These are phyloP conservation scores for Caenorhabditis sulstoni DNA, from an alignment of 2,888 invertebrate genomes.

Conservation along the genomic window DNA sequence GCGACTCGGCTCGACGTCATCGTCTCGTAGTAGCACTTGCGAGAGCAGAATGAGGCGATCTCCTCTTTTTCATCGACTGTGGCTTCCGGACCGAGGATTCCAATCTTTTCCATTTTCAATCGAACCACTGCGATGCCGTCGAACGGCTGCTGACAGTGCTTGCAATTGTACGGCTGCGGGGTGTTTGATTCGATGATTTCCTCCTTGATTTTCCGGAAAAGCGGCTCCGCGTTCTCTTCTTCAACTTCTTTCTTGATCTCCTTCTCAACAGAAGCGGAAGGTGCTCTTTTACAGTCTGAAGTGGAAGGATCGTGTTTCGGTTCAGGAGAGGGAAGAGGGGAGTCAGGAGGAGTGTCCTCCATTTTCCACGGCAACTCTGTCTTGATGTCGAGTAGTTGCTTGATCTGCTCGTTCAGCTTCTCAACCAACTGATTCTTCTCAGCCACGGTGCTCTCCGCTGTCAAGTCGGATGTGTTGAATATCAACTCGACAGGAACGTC, in stretches of 20 bases:
- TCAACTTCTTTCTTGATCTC: constrained; percentile 47
- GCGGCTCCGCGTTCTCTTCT: constrained; percentile 11
- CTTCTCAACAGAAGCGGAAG: constrained; percentile 25
- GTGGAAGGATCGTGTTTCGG: constrained; percentile 4
- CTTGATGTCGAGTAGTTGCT: constrained; percentile 48
- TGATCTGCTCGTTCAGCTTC: constrained; percentile 40
- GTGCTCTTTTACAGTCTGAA: constrained; percentile 14
- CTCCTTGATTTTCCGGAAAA: constrained; percentile 25
- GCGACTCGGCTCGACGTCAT: constrained; percentile 84
- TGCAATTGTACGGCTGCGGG: constrained; percentile 19
- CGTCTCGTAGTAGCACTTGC: constrained; percentile 91
- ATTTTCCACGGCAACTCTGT: constrained; percentile 30
- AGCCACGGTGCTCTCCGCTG: constrained; percentile 16
- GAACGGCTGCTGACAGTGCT: constrained; percentile 23
- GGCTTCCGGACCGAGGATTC: constrained; percentile 23
- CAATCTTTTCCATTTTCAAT: constrained; percentile 30
- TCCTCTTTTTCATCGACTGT: constrained; percentile 78
- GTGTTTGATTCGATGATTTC: constrained; percentile 20
- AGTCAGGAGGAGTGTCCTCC: constrained; percentile 73
- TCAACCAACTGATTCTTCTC: constrained; percentile 42
- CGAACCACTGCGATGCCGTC: constrained; percentile 16
- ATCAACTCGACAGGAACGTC: constrained; percentile 61
- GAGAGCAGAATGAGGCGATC: constrained; percentile 87
- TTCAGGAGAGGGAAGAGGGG: constrained; percentile 58
- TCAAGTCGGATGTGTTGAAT: constrained; percentile 32